A percentile compares a stretch with the other conserved stretches of the same genome.
These are phyloP conservation scores for Saguinus imperator DNA, from an alignment of 2,113 vertebrate genomes.

Conservation along the genomic window DNA sequence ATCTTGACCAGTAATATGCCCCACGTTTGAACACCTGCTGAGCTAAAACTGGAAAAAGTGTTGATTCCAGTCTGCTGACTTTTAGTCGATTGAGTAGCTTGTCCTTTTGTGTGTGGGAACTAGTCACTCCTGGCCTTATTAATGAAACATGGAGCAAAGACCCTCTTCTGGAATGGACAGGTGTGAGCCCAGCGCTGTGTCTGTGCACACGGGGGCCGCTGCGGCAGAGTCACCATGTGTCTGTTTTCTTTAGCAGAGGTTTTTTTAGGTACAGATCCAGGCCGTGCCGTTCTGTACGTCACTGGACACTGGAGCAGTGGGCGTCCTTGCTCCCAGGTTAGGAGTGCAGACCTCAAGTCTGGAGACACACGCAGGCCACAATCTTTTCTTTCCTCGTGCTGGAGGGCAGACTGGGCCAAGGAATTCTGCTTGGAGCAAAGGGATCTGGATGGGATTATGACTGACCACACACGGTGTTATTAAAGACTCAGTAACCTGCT, in stretches of 20 bases:
- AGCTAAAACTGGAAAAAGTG: background rate
- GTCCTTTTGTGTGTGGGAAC: background rate
- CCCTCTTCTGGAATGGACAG: background rate
- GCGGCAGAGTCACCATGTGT: fast-evolving
- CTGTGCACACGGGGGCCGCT: fast-evolving
- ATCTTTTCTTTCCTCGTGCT: background rate
- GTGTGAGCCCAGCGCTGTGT: too few relatives aligned
- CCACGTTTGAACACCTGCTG: background rate
- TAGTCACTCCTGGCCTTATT: background rate
- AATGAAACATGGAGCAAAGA: background rate
- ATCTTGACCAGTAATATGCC: background rate
- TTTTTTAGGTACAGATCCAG: too few relatives aligned
- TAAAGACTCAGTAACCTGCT: background rate
- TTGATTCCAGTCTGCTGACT: background rate
- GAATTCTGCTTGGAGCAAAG: background rate
- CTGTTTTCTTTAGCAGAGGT: background rate
- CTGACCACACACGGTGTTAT: background rate
- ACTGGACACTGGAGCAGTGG: background rate
- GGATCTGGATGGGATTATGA: background rate
- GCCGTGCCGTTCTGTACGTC: background rate
- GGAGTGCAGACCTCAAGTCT: background rate
- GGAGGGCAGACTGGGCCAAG: background rate
- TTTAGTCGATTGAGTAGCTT: background rate
- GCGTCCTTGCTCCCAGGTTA: background rate
- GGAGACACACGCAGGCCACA: background rate